These are phyloP conservation scores for Acronicta leporina DNA, from an alignment of 2,888 invertebrate species.

Conservation along the genomic window DNA sequence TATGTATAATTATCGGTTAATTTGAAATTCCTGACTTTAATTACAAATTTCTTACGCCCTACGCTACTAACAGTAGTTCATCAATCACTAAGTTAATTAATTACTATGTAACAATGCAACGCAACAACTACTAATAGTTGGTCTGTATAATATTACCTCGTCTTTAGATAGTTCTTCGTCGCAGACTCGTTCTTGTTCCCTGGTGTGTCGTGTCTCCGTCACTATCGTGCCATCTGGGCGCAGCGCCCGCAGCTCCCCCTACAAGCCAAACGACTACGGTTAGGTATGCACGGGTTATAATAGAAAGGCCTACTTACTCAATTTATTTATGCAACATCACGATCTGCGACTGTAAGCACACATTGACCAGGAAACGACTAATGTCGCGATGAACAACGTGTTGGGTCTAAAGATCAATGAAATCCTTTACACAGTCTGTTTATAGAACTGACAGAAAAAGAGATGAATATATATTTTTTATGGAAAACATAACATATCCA, in stretches of 20 bases:
- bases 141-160: conserved; percentile 73
- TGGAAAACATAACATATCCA: too few relatives aligned
- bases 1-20: neutral
- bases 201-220: conserved; percentile 94
- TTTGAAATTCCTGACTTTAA: neutral
- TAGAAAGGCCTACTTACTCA: conserved; percentile 34
- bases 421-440: neutral
- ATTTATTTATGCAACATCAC: conserved; percentile 28
- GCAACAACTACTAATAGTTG: neutral
- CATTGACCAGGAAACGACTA: conserved; percentile 33
- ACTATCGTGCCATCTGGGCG: conserved; percentile 95
- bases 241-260: conserved; percentile 92
- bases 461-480: too few relatives aligned
- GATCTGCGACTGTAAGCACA: conserved; percentile 17
- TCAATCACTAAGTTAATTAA: neutral
- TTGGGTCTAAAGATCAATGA: conserved; percentile 24
- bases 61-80: neutral
- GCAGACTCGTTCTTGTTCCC: conserved; percentile 95
- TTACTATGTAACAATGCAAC: conserved; percentile 1
- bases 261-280: conserved; percentile 37
- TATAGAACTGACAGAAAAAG: neutral
- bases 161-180: conserved; percentile 93
- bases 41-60: neutral
- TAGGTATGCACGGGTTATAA: conserved; percentile 29
- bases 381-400: conserved; percentile 29